A percentile compares a stretch with the other conserved stretches of the same genome.
Evolutionary conservation across 2,888 invertebrate genomes (phyloP).

Genomic region (Calliphora vomitoria): DNA sequence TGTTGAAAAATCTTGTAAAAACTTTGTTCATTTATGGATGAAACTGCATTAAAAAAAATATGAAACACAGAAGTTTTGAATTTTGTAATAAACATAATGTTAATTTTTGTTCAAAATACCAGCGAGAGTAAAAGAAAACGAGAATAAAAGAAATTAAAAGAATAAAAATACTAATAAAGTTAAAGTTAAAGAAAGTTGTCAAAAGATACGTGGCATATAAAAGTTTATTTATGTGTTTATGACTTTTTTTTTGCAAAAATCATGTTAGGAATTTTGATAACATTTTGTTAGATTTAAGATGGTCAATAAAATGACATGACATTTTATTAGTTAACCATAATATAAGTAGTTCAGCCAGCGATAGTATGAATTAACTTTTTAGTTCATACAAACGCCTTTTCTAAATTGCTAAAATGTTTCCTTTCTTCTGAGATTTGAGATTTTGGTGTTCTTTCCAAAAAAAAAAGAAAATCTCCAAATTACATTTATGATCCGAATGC

Average conservation of each 20-base stretch:
- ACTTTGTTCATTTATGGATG: slow-evolving; percentile 66
- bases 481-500: too few relatives aligned
- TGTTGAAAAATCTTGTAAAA: slow-evolving; percentile 43
- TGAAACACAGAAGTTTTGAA: slow-evolving; percentile 33
- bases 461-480: too few relatives aligned
- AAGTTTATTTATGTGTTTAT: background rate
- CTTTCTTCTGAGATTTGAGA: too few relatives aligned
- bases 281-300: background rate
- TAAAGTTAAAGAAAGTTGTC: slow-evolving; percentile 2
- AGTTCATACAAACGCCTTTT: too few relatives aligned
- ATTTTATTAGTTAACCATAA: too few relatives aligned
- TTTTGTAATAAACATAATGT: slow-evolving; percentile 59
- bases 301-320: background rate
- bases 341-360: too few relatives aligned
- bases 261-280: background rate
- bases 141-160: slow-evolving; percentile 26
- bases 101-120: slow-evolving; percentile 51
- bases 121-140: slow-evolving; percentile 12
- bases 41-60: slow-evolving; percentile 49
- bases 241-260: background rate
- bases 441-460: too few relatives aligned
- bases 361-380: too few relatives aligned
- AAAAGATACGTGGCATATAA: slow-evolving; percentile 3
- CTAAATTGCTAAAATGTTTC: too few relatives aligned
- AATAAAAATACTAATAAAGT: background rate